These are phyloP conservation scores for Pseudomyrmex sp. DNA, from an alignment of 1,140 invertebrate species.

Conservation along the genomic window DNA sequence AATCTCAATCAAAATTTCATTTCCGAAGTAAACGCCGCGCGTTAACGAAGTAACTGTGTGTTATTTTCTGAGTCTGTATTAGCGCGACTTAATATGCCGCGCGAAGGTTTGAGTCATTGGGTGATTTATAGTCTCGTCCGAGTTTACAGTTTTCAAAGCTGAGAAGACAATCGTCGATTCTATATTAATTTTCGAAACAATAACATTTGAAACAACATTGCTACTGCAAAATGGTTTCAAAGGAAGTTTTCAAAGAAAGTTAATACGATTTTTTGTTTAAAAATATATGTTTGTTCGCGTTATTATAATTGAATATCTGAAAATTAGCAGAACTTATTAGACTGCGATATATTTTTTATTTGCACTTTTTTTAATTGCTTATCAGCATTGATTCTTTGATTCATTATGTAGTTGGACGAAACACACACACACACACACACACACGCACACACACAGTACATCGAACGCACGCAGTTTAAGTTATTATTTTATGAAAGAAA, in stretches of 20 bases:
- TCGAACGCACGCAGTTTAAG: too few relatives aligned
- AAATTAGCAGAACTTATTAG: neutral
- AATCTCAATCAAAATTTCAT: constrained; percentile 60
- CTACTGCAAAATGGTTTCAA: neutral
- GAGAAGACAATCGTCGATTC: neutral
- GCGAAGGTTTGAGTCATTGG: constrained; percentile 29
- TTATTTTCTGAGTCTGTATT: constrained; percentile 45
- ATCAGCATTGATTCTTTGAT: neutral
- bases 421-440: too few relatives aligned
- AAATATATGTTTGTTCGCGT: neutral
- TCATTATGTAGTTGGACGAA: too few relatives aligned
- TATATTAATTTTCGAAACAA: too few relatives aligned
- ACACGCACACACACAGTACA: too few relatives aligned
- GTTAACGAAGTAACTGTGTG: constrained; percentile 46
- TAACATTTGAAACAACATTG: neutral
- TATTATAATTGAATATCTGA: neutral
- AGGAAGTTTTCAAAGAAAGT: neutral
- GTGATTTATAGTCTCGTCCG: constrained; percentile 7
- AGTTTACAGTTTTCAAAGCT: neutral
- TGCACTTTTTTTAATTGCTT: neutral
- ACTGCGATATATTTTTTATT: neutral
- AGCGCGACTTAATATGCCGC: constrained; percentile 13
- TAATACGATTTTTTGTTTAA: neutral
- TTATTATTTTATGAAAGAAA: constrained; percentile 30
- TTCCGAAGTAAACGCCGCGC: constrained; percentile 35